A percentile compares a stretch with the other conserved stretches of the same genome.
phyloP scores from a whole-genome alignment of 2,888 invertebrate genomes.

The Athalia cordata region DNA sequence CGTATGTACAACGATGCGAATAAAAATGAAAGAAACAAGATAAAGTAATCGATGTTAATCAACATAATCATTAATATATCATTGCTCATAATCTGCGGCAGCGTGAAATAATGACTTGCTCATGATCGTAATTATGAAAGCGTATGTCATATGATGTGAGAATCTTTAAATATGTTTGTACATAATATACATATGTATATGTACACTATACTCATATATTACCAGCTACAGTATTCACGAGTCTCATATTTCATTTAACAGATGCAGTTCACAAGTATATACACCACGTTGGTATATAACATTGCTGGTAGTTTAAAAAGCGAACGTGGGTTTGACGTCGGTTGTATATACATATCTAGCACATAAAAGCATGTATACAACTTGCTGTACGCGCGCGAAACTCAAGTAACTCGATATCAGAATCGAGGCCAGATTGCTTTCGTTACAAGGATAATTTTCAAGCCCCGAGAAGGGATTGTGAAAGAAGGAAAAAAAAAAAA shows the following conservation, averaged over 20 bases:
- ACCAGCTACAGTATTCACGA: background rate
- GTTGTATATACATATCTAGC: background rate
- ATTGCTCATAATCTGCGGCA: too few species aligned
- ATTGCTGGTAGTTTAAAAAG: background rate
- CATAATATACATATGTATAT: too few species aligned
- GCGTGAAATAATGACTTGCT: too few species aligned
- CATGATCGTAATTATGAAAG: background rate
- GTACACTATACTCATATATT: too few species aligned
- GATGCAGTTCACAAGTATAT: background rate
- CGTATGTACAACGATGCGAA: too few species aligned
- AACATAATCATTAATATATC: too few species aligned
- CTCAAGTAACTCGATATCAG: slow-evolving; percentile 28
- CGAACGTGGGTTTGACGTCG: background rate
- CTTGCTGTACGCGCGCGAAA: background rate
- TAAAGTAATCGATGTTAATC: too few species aligned
- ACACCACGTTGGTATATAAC: too few species aligned
- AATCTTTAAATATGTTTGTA: background rate
- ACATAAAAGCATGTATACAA: background rate
- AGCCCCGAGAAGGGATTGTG: background rate
- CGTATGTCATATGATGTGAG: slow-evolving; percentile 8
- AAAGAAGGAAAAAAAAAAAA: background rate
- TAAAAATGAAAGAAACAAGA: too few species aligned
- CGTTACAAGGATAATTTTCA: background rate
- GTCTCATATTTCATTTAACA: slow-evolving; percentile 17
- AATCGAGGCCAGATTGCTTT: slow-evolving; percentile 39